phyloP scores from a whole-genome alignment of 2,113 vertebrate species.

The Protobothrops mucrosquamatus region DNA sequence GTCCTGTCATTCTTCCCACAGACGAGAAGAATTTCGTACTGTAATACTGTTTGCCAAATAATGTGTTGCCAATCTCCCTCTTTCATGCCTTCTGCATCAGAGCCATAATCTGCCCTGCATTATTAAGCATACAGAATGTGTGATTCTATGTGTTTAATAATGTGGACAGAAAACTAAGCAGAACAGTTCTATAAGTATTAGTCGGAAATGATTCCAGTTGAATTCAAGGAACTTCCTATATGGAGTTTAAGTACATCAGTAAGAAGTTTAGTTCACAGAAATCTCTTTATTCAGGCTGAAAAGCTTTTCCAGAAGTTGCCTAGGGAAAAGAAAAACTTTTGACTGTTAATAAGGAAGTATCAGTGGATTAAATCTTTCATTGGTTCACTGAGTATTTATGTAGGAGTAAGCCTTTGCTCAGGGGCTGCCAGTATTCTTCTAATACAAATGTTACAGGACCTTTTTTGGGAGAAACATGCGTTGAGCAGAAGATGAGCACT shows the following conservation, averaged over 20 bases:
- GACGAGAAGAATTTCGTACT: conserved; percentile 39
- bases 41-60: conserved; percentile 37
- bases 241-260: not conserved
- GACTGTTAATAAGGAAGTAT: not conserved
- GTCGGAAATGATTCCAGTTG: not conserved
- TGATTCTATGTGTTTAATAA: not conserved
- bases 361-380: not conserved
- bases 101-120: not conserved
- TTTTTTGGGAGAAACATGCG: not conserved
- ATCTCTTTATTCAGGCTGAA: not conserved
- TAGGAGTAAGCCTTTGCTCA: not conserved
- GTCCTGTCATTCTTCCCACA: not conserved
- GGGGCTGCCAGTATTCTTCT: not conserved
- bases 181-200: not conserved
- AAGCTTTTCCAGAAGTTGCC: not conserved
- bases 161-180: not conserved
- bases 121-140: not conserved
- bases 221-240: not conserved
- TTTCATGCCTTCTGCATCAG: not conserved
- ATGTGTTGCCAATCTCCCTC: not conserved
- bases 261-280: not conserved
- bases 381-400: not conserved
- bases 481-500: not conserved
- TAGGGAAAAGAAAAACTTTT: not conserved
- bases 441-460: not conserved